Conservation (phyloP, 53 echinoderm and acorn worm genomes). For the Stichopus horrens region DNA sequence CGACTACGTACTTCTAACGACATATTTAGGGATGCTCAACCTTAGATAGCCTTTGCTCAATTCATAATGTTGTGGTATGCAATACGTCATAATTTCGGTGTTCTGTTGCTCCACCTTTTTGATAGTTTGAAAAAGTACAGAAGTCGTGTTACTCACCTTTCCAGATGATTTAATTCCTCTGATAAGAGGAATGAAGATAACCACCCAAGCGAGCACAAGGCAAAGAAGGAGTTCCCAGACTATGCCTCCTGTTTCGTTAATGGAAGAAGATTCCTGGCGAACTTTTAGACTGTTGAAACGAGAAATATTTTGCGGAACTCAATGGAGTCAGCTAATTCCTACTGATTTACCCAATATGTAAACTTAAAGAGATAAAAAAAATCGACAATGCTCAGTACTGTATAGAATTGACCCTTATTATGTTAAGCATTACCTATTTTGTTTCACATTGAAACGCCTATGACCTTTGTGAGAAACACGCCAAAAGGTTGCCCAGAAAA, state of each 20-base stretch:
- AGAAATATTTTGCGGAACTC: too few relatives aligned
- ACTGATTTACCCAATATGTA: background rate
- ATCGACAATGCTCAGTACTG: background rate
- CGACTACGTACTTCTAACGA: too few relatives aligned
- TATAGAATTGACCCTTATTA: background rate
- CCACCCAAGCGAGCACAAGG: conserved; percentile 74
- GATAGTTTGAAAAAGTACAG: too few relatives aligned
- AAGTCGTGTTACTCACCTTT: conserved; percentile 51
- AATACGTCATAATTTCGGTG: too few relatives aligned
- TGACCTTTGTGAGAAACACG: too few relatives aligned
- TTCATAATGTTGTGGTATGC: too few relatives aligned
- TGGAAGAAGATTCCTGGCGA: conserved; percentile 65
- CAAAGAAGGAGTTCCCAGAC: conserved; percentile 86
- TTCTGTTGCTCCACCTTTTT: too few relatives aligned
- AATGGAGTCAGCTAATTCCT: background rate
- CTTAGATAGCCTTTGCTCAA: too few relatives aligned
- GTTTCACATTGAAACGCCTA: background rate
- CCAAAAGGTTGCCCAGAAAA: too few relatives aligned
- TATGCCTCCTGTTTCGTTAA: conserved; percentile 66
- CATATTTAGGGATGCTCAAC: too few relatives aligned
- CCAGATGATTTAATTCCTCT: conserved; percentile 89
- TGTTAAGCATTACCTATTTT: background rate
- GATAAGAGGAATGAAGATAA: conserved; percentile 69
- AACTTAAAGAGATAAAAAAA: too few relatives aligned
- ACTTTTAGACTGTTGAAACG: conserved; percentile 1